phyloP scores from a whole-genome alignment of 2,797 vertebrate species.

The Chaunax sp. region DNA sequence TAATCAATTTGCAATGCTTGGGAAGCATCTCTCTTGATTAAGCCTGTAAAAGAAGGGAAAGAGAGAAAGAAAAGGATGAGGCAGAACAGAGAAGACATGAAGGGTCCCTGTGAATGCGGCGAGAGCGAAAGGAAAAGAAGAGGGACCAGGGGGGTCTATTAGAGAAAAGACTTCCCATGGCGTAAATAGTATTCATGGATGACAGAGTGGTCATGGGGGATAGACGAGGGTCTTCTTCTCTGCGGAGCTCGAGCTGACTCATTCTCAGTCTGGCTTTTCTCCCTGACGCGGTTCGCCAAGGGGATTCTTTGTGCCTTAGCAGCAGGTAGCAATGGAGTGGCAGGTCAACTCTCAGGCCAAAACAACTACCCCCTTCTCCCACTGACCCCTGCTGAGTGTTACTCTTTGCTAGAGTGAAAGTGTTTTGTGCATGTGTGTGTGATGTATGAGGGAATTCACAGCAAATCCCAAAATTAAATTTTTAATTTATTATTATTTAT shows the following conservation, averaged over 20 bases:
- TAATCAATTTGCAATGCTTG: conserved; percentile 89
- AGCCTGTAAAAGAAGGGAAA: conserved; percentile 68
- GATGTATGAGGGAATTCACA: conserved; percentile 14
- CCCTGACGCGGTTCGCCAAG: conserved; percentile 70
- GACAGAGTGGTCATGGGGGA: conserved; percentile 84
- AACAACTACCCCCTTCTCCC: conserved; percentile 60
- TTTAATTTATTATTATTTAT: too few relatives aligned
- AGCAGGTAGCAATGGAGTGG: conserved; percentile 87
- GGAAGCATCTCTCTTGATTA: conserved; percentile 83
- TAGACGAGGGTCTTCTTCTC: conserved; percentile 76
- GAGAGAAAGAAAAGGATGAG: conserved; percentile 73
- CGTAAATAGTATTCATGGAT: conserved; percentile 85
- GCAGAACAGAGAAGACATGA: conserved; percentile 71
- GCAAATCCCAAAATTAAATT: conserved; percentile 9
- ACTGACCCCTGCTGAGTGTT: conserved; percentile 66
- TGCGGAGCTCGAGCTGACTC: conserved; percentile 76
- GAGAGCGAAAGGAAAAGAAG: conserved; percentile 61
- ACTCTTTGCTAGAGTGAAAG: conserved; percentile 57
- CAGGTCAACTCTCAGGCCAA: conserved; percentile 83
- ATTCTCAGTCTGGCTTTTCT: conserved; percentile 83
- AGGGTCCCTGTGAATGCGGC: conserved; percentile 64
- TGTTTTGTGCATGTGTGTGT: conserved; percentile 34
- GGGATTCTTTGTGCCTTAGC: conserved; percentile 84
- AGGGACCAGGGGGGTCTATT: conserved; percentile 67
- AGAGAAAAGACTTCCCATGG: conserved; percentile 84